These are phyloP conservation scores for Sinonovacula constricta DNA, from an alignment of 1,140 invertebrate species.

Conservation along the genomic window DNA sequence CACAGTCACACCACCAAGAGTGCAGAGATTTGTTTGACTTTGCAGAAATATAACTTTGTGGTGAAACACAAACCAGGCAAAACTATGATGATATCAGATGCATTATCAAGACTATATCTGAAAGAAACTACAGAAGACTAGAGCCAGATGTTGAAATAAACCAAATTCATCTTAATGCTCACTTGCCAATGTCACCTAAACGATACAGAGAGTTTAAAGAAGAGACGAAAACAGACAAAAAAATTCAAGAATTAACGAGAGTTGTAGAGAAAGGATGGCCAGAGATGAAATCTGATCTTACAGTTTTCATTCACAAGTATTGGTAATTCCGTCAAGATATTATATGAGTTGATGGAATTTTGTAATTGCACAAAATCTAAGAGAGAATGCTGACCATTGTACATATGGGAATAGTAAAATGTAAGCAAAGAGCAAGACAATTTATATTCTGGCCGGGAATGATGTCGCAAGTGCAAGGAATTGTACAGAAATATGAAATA, in stretches of 20 bases:
- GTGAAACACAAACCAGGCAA: slow-evolving; percentile 12
- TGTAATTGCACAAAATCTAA: not conserved
- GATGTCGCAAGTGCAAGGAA: slow-evolving; percentile 19
- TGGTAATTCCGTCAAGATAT: not conserved
- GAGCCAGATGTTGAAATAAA: too few species aligned
- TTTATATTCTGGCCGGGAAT: slow-evolving; percentile 29
- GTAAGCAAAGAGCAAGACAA: slow-evolving; percentile 20
- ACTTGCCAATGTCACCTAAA: too few species aligned
- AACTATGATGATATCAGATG: not conserved
- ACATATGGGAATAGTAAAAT: slow-evolving; percentile 18
- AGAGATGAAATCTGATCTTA: slow-evolving; percentile 11
- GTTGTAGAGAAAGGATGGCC: not conserved
- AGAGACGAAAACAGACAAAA: slow-evolving; percentile 9
- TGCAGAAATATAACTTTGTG: slow-evolving; percentile 18
- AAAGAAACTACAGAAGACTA: not conserved
- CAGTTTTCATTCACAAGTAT: not conserved
- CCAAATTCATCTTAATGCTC: too few species aligned
- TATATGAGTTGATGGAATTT: not conserved
- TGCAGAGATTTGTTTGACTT: not conserved
- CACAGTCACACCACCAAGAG: not conserved
- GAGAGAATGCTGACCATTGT: slow-evolving; percentile 10
- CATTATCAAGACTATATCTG: not conserved
- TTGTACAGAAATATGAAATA: not conserved
- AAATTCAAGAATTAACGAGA: not conserved
- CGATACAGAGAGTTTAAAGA: slow-evolving; percentile 59